Evolutionary conservation across 2,888 invertebrate genomes (phyloP).

Genomic region (Hirtodrosophila alboralis): DNA sequence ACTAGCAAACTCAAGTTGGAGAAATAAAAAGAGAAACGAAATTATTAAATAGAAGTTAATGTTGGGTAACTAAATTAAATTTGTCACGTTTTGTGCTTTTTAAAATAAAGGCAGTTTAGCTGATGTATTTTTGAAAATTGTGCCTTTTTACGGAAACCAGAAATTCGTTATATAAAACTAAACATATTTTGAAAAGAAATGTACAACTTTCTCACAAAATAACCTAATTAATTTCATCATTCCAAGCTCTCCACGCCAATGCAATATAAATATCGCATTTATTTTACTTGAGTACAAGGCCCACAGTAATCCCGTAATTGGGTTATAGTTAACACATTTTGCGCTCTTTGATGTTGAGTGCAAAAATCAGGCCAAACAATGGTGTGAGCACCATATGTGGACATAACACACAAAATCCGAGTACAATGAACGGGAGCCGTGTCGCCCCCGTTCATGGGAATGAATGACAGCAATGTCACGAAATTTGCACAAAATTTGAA

Average conservation of each 20-base stretch:
- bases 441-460: slow-evolving; percentile 13
- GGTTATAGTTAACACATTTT: slow-evolving; percentile 49
- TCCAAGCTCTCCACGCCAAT: not conserved
- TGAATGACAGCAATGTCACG: slow-evolving; percentile 41
- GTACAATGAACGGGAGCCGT: slow-evolving; percentile 9
- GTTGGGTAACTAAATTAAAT: slow-evolving; percentile 23
- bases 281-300: not conserved
- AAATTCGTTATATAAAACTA: too few species aligned
- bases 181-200: too few species aligned
- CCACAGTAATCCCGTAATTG: slow-evolving; percentile 44
- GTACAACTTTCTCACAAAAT: too few species aligned
- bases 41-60: too few species aligned
- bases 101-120: not conserved
- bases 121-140: too few species aligned
- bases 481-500: slow-evolving; percentile 82
- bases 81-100: slow-evolving; percentile 13
- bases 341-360: slow-evolving; percentile 59
- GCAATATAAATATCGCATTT: not conserved
- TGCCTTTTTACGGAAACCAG: too few species aligned
- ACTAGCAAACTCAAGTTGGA: not conserved
- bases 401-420: slow-evolving; percentile 12
- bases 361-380: slow-evolving; percentile 35
- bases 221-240: not conserved
- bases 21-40: slow-evolving; percentile 6
- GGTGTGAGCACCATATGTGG: slow-evolving; percentile 43